These are phyloP conservation scores for Plecotus auritus DNA, from an alignment of 2,113 vertebrate genomes.

Conservation along the genomic window DNA sequence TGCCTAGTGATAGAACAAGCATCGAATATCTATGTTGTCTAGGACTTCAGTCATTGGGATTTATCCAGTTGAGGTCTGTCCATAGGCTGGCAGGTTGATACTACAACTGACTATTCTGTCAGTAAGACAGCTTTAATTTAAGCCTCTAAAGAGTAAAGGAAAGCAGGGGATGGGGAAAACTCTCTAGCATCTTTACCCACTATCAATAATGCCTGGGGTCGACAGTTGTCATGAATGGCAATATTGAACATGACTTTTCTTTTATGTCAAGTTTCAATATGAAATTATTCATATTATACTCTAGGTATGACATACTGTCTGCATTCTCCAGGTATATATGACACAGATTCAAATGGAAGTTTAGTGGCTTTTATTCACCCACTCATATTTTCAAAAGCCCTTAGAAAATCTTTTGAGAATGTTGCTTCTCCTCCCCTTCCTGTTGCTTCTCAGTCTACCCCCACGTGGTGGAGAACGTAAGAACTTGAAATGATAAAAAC, in stretches of 20 bases:
- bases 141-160: not conserved
- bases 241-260: not conserved
- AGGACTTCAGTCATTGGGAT: not conserved
- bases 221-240: not conserved
- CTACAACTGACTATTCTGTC: not conserved
- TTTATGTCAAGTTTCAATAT: not conserved
- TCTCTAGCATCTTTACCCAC: not conserved
- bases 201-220: not conserved
- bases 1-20: not conserved
- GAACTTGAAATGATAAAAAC: not conserved
- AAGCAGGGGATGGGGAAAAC: not conserved
- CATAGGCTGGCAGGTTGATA: not conserved
- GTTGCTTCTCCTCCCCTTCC: not conserved
- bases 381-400: not conserved
- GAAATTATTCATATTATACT: not conserved
- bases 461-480: constrained; percentile 7
- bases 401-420: not conserved
- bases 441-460: not conserved
- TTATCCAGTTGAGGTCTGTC: not conserved
- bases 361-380: not conserved
- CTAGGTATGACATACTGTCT: not conserved
- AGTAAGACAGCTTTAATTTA: not conserved
- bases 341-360: constrained; percentile 21
- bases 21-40: not conserved
- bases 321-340: not conserved